Evolutionary conservation across 2,888 invertebrate genomes (phyloP), one percentile per base, ranked within the genome.

Genomic region (Graphium colonna): DNA sequence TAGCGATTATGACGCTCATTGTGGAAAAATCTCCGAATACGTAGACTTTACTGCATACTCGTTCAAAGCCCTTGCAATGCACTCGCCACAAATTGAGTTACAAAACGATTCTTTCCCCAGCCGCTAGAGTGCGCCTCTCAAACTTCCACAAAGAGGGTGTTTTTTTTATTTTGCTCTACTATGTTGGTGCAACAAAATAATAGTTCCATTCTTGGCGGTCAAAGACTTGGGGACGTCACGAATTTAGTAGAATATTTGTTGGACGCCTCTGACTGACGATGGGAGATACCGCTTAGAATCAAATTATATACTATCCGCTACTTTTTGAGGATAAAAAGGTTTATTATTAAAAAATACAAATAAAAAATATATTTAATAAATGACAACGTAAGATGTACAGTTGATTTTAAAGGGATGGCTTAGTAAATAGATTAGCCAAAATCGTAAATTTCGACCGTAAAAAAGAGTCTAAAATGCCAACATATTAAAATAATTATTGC

Each of bases 1-100:
- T 18, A 55, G 59, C 55, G 59, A 58, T 60, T 55, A 59, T 28
- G 33, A 45, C 49, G 50, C 43, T 43, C 57, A 52, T 53, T 42
- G 47, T 44, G 45, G 49, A 47, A 51, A 55, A 61, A 53, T 59
- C 51, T 50, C 45, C 55, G 57, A 60, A 57, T 58, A 54, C 57
- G 48, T 21, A 17, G 51, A 54, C 58, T 59, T 58, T 55, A 10
- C 57, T 52, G 58, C 57, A 53, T 51, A 61, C 60, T 57, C 60
- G 52, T 55, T 55, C 60, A 65, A 63, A 65, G 65, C 69, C 65
- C 62, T 39, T 9, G 45, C 54, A 39, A 49, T 75, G 78, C 75
- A 76, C 75, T 77, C 73, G 68, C 78, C 78, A 57, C 82, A 83
- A 85, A 86, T 85, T 82, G 84, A 81, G 83, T 85, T 83, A 85